Percentiles rank a stretch among this genome's conserved stretches.
Conservation (phyloP, 1,140 invertebrate species). For the Anastatus disparis region DNA sequence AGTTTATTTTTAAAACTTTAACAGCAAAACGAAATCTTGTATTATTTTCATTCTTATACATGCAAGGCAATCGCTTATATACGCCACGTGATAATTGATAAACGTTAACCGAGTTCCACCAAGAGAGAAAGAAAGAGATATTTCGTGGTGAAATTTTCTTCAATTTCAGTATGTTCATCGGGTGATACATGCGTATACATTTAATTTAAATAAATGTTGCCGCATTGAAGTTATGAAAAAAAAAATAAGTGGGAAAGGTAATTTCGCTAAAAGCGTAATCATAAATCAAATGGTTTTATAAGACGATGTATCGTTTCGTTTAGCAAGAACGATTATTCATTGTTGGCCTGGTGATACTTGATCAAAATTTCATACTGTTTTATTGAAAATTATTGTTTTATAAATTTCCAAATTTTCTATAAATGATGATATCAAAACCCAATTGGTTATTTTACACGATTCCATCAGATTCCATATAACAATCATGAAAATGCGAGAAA, state of each 20-base stretch:
- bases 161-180: background rate
- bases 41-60: too few species aligned
- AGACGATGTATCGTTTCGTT: background rate
- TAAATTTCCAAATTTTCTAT: too few species aligned
- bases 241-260: background rate
- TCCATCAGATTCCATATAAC: too few species aligned
- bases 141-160: slow-evolving; percentile 14
- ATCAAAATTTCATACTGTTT: too few species aligned
- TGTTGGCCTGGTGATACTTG: too few species aligned
- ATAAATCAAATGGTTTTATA: too few species aligned
- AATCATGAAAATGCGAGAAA: too few species aligned
- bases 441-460: too few species aligned
- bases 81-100: background rate
- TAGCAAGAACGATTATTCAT: too few species aligned
- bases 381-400: background rate
- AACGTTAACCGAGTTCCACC: background rate
- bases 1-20: background rate
- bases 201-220: slow-evolving; percentile 15
- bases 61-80: too few species aligned
- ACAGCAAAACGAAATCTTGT: background rate
- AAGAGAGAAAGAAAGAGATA: too few species aligned
- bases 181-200: background rate
- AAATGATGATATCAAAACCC: too few species aligned
- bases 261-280: background rate
- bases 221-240: background rate